These are phyloP conservation scores for Bombus vancouverensis DNA, from an alignment of 1,140 invertebrate species.

Conservation along the genomic window DNA sequence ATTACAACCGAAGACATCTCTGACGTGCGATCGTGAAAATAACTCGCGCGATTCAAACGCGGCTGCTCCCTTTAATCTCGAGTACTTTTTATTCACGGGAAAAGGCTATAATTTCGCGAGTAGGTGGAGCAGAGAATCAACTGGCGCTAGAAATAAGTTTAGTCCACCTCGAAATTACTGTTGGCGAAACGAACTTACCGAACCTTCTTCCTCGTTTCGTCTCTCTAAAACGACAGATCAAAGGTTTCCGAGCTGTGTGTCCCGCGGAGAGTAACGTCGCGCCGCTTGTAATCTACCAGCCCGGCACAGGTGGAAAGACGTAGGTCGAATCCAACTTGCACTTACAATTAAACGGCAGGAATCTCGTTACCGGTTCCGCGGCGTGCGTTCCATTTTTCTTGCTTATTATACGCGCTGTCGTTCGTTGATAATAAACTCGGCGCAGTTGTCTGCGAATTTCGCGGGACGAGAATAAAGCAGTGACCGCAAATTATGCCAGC, in stretches of 20 bases:
- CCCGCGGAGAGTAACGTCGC: background rate
- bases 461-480: background rate
- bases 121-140: background rate
- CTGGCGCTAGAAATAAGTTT: constrained; percentile 41
- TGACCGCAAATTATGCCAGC: constrained; percentile 31
- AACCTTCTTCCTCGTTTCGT: background rate
- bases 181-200: constrained; percentile 31
- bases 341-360: background rate
- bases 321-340: background rate
- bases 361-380: constrained; percentile 10
- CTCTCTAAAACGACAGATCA: constrained; percentile 32
- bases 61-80: constrained; percentile 36
- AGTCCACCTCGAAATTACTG: constrained; percentile 46
- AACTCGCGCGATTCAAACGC: background rate
- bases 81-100: constrained; percentile 10
- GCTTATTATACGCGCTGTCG: constrained; percentile 9
- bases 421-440: background rate
- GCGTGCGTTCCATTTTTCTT: constrained; percentile 7
- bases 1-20: background rate
- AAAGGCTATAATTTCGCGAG: constrained; percentile 21
- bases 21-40: constrained; percentile 9
- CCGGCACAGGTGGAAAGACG: background rate
- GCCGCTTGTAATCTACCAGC: background rate
- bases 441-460: background rate
- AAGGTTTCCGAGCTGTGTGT: background rate